Percentiles rank a stretch among this genome's conserved stretches.
Conservation (phyloP, 2,113 vertebrate genomes). For the Passer domesticus region DNA sequence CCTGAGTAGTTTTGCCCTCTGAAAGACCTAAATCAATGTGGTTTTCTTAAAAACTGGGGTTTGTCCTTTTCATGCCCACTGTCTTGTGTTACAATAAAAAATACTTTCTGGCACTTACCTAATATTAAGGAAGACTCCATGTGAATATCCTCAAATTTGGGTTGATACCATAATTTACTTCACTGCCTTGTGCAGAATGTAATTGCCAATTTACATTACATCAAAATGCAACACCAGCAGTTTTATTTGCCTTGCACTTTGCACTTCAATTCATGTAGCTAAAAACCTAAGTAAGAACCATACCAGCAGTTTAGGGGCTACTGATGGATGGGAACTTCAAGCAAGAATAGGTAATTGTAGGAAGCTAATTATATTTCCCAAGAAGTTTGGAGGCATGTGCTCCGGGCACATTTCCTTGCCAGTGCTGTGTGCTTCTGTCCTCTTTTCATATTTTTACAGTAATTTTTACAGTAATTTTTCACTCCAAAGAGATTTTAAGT, state of each 20-base stretch:
- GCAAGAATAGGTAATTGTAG: not conserved
- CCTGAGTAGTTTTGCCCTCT: not conserved
- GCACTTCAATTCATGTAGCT: not conserved
- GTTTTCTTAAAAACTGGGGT: accelerated
- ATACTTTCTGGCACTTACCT: not conserved
- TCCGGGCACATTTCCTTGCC: not conserved
- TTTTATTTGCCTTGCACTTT: not conserved
- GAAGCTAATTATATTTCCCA: not conserved
- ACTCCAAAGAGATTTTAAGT: not conserved
- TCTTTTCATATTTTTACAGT: not conserved
- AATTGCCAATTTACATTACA: not conserved
- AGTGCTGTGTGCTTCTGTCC: not conserved
- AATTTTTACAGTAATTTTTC: not conserved
- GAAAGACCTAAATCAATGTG: not conserved
- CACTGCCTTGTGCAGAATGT: not conserved
- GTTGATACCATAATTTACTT: not conserved
- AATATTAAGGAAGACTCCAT: not conserved
- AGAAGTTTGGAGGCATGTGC: not conserved
- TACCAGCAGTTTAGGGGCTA: not conserved
- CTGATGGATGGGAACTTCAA: not conserved
- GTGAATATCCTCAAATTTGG: not conserved
- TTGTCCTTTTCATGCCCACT: not conserved
- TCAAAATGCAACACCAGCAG: not conserved
- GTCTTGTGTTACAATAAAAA: not conserved
- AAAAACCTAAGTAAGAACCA: not conserved